Evolutionary conservation across 2,113 vertebrate genomes (phyloP).

Genomic region (Vanacampus margaritifer): DNA sequence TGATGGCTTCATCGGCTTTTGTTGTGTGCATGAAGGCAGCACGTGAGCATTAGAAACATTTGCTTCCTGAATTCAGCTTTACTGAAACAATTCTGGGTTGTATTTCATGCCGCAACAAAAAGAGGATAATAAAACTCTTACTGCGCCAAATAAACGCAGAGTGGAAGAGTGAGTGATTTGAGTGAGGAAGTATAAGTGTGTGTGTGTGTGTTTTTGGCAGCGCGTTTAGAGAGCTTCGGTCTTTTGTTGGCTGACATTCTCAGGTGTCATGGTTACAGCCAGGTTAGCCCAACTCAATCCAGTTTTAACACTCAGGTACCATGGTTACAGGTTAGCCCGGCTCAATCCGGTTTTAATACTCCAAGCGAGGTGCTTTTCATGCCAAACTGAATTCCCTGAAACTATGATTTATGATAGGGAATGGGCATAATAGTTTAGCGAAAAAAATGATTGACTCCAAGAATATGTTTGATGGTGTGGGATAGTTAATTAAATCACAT

Average conservation of each 20-base stretch:
- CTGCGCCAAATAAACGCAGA: slow-evolving; percentile 7
- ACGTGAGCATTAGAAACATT: not conserved
- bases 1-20: slow-evolving; percentile 28
- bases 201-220: slow-evolving; percentile 57
- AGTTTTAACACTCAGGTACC: slow-evolving; percentile 50
- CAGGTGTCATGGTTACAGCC: slow-evolving; percentile 66
- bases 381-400: not conserved
- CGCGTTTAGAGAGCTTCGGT: slow-evolving; percentile 31
- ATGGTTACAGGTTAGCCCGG: slow-evolving; percentile 58
- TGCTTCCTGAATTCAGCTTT: not conserved
- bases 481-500: too few species aligned
- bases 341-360: slow-evolving; percentile 36
- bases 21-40: not conserved
- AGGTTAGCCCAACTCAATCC: slow-evolving; percentile 37
- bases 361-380: slow-evolving; percentile 2
- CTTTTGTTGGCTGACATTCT: slow-evolving; percentile 71
- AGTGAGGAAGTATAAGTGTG: slow-evolving; percentile 15
- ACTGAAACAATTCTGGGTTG: slow-evolving; percentile 11
- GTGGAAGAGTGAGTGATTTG: slow-evolving; percentile 37
- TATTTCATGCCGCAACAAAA: slow-evolving; percentile 25
- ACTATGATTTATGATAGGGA: not conserved
- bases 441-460: not conserved
- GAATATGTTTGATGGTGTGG: too few species aligned
- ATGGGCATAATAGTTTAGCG: not conserved
- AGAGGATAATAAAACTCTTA: slow-evolving; percentile 31